phyloP scores from a whole-genome alignment of 2,113 vertebrate genomes.

The Lasiurus borealis region DNA sequence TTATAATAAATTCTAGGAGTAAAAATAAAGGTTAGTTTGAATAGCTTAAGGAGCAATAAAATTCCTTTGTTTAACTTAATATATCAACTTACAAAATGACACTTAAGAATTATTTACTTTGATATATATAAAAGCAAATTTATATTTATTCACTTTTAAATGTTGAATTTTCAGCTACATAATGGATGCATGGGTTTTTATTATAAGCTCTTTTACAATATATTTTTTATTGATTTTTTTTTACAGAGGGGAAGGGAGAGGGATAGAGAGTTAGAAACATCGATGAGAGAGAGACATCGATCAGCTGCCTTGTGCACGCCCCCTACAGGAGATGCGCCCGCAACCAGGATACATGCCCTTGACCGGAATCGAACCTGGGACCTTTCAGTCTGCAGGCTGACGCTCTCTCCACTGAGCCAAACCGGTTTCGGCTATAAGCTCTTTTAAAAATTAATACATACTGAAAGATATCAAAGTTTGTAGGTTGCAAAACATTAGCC shows the following conservation, averaged over 20 bases:
- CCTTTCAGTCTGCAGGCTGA: no score
- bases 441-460: background rate
- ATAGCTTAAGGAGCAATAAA: background rate
- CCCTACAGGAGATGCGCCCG: no score
- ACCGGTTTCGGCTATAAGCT: background rate
- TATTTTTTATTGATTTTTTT: no score
- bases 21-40: background rate
- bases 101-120: background rate
- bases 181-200: background rate
- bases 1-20: background rate
- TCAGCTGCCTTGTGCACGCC: no score
- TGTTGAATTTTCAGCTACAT: background rate
- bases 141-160: slow-evolving; percentile 27
- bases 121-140: background rate
- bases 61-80: slow-evolving; percentile 2
- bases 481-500: background rate
- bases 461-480: no score
- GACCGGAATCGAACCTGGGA: no score
- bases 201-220: background rate
- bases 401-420: no score
- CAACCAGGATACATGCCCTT: no score
- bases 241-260: no score
- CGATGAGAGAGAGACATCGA: no score
- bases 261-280: no score
- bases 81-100: slow-evolving; percentile 13